phyloP scores from a whole-genome alignment of 1,140 invertebrate species.

The Periplaneta americana region DNA sequence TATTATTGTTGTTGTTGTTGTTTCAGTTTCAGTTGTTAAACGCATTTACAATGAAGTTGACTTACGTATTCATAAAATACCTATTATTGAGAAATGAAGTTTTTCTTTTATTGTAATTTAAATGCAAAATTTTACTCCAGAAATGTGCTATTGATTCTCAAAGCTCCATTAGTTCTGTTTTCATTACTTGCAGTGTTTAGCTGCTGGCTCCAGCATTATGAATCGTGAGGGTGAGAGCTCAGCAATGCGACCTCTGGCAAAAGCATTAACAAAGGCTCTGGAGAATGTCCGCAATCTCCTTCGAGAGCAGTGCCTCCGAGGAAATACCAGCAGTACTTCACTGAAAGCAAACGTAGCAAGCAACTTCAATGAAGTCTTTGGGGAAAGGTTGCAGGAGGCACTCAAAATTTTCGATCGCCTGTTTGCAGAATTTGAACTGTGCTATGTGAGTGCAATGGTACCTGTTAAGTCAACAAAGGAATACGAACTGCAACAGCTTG shows the following conservation, averaged over 20 bases:
- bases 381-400: constrained; percentile 81
- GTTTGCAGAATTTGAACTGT: constrained; percentile 96
- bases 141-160: too few species aligned
- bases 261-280: constrained; percentile 89
- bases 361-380: constrained; percentile 33
- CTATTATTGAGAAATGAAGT: too few species aligned
- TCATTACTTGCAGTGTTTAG: constrained; percentile 72
- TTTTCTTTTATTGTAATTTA: too few species aligned
- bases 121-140: too few species aligned
- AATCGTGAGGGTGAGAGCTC: constrained; percentile 92
- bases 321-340: constrained; percentile 7
- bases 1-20: too few species aligned
- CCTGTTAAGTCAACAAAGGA: constrained; percentile 95
- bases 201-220: constrained; percentile 93
- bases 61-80: too few species aligned
- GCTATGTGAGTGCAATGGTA: constrained; percentile 98
- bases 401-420: constrained; percentile 90
- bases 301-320: constrained; percentile 67
- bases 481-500: constrained; percentile 94
- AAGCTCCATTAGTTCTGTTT: too few species aligned
- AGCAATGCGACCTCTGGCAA: constrained; percentile 93
- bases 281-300: constrained; percentile 87
- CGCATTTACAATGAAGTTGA: too few species aligned
- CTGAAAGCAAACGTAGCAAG: too few species aligned
- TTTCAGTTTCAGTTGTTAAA: too few species aligned